phyloP scores from a whole-genome alignment of 2,888 invertebrate species.

The Baccha elongata region DNA sequence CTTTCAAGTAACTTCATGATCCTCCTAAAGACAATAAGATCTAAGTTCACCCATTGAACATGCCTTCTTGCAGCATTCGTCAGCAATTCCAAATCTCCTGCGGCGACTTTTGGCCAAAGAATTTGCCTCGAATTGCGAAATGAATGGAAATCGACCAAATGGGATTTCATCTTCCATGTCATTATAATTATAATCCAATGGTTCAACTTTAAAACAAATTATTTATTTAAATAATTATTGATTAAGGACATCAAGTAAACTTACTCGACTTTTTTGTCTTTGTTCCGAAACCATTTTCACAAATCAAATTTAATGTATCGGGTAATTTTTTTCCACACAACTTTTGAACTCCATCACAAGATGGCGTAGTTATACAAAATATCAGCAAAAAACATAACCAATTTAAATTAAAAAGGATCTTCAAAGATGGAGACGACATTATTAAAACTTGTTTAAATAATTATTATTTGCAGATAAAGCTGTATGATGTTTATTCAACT shows the following conservation, averaged over 20 bases:
- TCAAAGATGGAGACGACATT: background rate
- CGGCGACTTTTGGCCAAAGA: conserved; percentile 75
- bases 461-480: background rate
- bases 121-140: conserved; percentile 70
- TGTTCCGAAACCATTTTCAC: conserved; percentile 75
- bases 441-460: background rate
- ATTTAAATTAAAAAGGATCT: background rate
- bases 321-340: conserved; percentile 76
- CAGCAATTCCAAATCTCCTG: conserved; percentile 75
- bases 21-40: conserved; percentile 75
- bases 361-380: conserved; percentile 5
- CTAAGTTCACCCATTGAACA: conserved; percentile 75
- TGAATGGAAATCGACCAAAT: conserved; percentile 68
- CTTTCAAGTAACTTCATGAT: background rate
- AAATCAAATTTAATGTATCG: conserved; percentile 74
- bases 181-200: conserved; percentile 69
- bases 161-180: conserved; percentile 50
- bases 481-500: background rate
- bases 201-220: conserved; percentile 49
- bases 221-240: too few species aligned
- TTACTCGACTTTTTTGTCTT: conserved; percentile 75
- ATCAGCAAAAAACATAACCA: conserved; percentile 30
- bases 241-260: conserved; percentile 15
- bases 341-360: conserved; percentile 20
- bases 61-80: conserved; percentile 77